Conservation (phyloP, 1,140 invertebrate genomes). For the Hylyphantes graminicola region DNA sequence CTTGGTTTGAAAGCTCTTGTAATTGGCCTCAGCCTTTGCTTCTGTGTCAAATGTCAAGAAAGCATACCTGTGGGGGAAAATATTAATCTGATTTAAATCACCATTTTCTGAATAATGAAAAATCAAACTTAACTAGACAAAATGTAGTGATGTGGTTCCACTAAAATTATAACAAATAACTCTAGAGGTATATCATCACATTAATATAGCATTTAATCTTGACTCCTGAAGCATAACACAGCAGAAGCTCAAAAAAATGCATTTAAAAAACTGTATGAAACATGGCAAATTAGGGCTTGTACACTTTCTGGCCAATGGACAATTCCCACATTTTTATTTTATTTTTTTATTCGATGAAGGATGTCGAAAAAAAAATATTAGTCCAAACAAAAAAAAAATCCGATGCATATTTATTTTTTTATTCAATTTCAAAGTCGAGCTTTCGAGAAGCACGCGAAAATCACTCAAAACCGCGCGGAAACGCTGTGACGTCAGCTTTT, state of each 20-base stretch:
- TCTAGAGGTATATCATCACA: constrained; percentile 17
- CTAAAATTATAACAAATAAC: background rate
- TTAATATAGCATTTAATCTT: constrained; percentile 31
- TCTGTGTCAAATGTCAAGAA: constrained; percentile 3
- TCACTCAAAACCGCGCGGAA: too few relatives aligned
- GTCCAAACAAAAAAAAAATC: too few relatives aligned
- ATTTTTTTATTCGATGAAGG: too few relatives aligned
- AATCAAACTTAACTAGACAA: background rate
- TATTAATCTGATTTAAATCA: background rate
- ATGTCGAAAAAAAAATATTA: too few relatives aligned
- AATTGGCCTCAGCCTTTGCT: constrained; percentile 3
- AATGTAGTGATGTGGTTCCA: constrained; percentile 34
- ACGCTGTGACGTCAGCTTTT: too few relatives aligned
- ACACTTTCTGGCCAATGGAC: background rate
- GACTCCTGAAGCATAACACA: background rate
- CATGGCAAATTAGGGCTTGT: too few relatives aligned
- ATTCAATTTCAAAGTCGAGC: too few relatives aligned
- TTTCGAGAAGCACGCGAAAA: too few relatives aligned
- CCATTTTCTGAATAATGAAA: background rate
- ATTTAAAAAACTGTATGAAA: background rate
- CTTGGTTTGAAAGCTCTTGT: background rate
- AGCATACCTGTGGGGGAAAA: constrained; percentile 1
- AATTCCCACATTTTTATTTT: too few relatives aligned
- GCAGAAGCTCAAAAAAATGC: constrained; percentile 27
- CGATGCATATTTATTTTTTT: too few relatives aligned